Conservation (phyloP, 2,888 invertebrate species). For the Hypolimnas misippus region DNA sequence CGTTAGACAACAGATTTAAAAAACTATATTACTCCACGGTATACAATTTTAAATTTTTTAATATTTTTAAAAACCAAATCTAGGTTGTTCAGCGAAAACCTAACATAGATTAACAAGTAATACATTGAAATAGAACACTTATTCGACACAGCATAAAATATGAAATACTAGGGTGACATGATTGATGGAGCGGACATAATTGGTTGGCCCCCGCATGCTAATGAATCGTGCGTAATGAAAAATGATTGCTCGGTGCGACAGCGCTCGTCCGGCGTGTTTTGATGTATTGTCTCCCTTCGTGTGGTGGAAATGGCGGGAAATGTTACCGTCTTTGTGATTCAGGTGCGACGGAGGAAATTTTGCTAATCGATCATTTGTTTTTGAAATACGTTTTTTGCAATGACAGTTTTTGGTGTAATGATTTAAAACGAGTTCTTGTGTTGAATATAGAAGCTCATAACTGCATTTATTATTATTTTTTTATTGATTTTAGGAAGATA, state of each 20-base stretch:
- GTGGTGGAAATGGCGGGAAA: background rate
- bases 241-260: conserved; percentile 66
- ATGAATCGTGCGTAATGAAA: conserved; percentile 82
- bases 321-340: background rate
- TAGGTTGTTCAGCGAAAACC: too few species aligned
- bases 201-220: conserved; percentile 75
- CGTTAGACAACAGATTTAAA: too few species aligned
- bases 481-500: too few species aligned
- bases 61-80: too few species aligned
- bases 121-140: conserved; percentile 28
- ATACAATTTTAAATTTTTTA: too few species aligned
- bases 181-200: conserved; percentile 78
- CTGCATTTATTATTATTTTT: too few species aligned
- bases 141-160: conserved; percentile 58
- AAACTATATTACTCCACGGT: too few species aligned
- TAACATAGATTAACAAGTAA: conserved; percentile 10
- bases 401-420: too few species aligned
- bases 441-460: too few species aligned
- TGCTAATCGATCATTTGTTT: background rate
- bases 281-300: conserved; percentile 10
- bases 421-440: too few species aligned
- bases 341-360: background rate
- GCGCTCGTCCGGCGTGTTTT: conserved; percentile 11
- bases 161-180: conserved; percentile 71
- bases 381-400: too few species aligned